Evolutionary conservation across 2,113 vertebrate species (phyloP), one percentile per base, ranked within the genome.

Genomic region (Ivindomyrus marchei): DNA sequence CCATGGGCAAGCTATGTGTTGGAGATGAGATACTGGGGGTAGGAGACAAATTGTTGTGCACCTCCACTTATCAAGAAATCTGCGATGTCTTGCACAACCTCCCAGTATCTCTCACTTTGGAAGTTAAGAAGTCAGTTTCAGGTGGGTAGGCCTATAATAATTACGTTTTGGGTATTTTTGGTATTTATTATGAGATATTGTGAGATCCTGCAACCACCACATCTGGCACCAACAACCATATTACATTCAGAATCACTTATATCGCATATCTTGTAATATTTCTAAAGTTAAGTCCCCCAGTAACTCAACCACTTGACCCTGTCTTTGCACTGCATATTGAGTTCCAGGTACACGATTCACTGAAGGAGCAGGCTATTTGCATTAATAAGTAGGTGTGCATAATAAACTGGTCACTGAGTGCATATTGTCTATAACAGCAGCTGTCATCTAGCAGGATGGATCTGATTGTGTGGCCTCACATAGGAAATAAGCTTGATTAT

Each of bases 11-110:
- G 92, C 95, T 97, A 92, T 92, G 92, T 89, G 91, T 95, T 0
- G 96, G 97, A 92, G 97, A 98, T 90, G 97, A 97, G 92, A 95
- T 95, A 88, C 94, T 96, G 7, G 94, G 95, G 13, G 96, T 97
- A 87, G 95, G 95, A 89, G 94, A 96, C 8, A 95, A 93, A 49
- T 93, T 94, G 0, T 93, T 98, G 89, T 94, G 93, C 89, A 94
- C 95, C 80, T 96, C 94, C 50, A 96, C 95, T 1, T 97, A 97
- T 0, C 95, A 95, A 87, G 96, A 97, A 90, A 93, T 97, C 74
- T 96, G 97, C 93, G 94, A 94, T 88, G 94, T 96, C 90, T 95
- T 97, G 94, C 94, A 96, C 58, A 95, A 93, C 93, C 96, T 96
- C 89, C 96, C 97, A 2, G 91, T 94, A 86, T 95, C 94, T 0